Evolutionary conservation across 2,113 vertebrate species (phyloP), one percentile per base, ranked within the genome.

Genomic region (Numenius arquata): DNA sequence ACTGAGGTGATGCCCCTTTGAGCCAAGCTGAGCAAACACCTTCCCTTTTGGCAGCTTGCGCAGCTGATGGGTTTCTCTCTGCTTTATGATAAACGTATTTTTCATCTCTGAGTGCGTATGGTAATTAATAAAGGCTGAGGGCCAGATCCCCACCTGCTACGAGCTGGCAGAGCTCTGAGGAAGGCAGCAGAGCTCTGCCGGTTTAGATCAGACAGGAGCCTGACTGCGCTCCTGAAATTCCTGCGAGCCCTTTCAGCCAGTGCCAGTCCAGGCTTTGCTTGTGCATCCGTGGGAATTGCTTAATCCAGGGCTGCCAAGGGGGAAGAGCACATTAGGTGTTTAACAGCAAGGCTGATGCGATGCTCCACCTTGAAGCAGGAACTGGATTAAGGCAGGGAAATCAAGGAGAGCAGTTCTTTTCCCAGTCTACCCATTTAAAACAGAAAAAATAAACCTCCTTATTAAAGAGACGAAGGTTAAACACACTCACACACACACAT

Each of bases 101-200:
- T 95, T 89, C 70, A 87, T 80, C 86, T 85, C 74, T 88, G 89
- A 97, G 72, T 79, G 81, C 20, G 0, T 91, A 45, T 82, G 87
- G 50, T 47, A 91, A 96, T 93, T 79, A 88, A 66, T 11, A 50
- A 66, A 73, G 66, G 74, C 87, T 55, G 74, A 88, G 70, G 78
- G 86, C 89, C 92, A 96, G 87, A 82, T 47, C 71, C 71, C 87
- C 62, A 82, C 94, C 77, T 74, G 89, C 80, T 23, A 81, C 2
- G 10, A 88, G 27, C 0, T 92, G 95, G 92, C 80, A 92, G 50
- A 75, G 62, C 77, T 75, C 67, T 79, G 53, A 81, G 50, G 61
- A 71, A 29, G 40, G 53, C 41, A 29, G 68, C 9, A 5, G 79
- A 92, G 43, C 34, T 92, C 63, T 0, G 12, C 45, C 0, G 4